Base-by-base conservation (phyloP, 1,140 invertebrate species). In the Rhopalosiphum maidis region DNA sequence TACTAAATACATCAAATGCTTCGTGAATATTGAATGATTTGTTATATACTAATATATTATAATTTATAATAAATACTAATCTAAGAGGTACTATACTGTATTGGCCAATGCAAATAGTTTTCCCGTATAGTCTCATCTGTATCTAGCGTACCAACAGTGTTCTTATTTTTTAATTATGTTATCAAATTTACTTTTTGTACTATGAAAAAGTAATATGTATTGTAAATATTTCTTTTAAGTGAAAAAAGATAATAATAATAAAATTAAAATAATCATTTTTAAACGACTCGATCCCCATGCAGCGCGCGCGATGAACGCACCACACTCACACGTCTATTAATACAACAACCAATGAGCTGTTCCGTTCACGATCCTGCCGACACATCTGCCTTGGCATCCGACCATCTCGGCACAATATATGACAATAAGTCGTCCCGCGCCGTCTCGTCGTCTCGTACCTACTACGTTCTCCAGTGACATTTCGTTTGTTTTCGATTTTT, bases 351-450 rank as follows among this genome's bases (percentile, higher is more conserved):
- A 93, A 93, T 93, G 82, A 23, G 60, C 60, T 77, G 60, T 77
- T 77, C 82, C 25, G 43, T 51, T n/a, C 77, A n/a, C n/a, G 91
- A 15, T 92, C 91, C 77, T 23, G 82, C 35, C 48, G 54, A 93
- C 91, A 93, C 91, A 93, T 93, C 91, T 91, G 90, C 35, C 15
- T n/a, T 93, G 82, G 91, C 91, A 93, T 93, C 91, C 46, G 82
- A 93, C 82, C 91, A 85, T 48, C 91, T 93, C 82, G n/a, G 15
- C 43, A 43, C 41, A 88, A 54, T 41, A 90, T 77, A 86, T 22
- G 85, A 86, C 30, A 37, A 51, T 83, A 83, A 43, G 37, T 37
- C 82, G 48, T 60, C n/a, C 46, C 30, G 41, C 43, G 46, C 43
- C 55, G 91, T n/a, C 35, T 48, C 41, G 91, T 54, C 91, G 91